These are phyloP conservation scores for Vimba vimba DNA, from an alignment of 2,113 vertebrate species.

Conservation along the genomic window DNA sequence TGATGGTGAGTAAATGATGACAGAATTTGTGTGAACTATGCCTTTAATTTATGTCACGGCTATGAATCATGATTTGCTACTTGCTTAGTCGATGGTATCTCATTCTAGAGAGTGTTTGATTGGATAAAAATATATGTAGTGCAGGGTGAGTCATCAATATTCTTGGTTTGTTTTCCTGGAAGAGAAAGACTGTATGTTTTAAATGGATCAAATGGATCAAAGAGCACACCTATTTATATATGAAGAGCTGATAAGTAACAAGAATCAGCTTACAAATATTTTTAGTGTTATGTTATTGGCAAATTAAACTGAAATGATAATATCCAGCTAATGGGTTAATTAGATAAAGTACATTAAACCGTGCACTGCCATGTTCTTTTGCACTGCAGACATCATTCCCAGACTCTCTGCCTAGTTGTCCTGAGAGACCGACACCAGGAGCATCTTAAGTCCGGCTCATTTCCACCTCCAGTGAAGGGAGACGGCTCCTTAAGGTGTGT, in stretches of 20 bases:
- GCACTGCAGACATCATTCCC: slow-evolving; percentile 30
- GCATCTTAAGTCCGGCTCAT: slow-evolving; percentile 75
- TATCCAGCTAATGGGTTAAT: slow-evolving; percentile 10
- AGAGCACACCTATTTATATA: too few species aligned
- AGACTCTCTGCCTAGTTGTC: slow-evolving; percentile 11
- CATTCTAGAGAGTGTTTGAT: background rate
- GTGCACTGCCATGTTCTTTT: background rate
- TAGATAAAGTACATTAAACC: slow-evolving; percentile 28
- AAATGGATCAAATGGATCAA: background rate
- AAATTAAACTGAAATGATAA: background rate
- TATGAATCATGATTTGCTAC: background rate
- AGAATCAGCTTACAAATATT: background rate
- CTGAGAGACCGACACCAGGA: slow-evolving; percentile 40
- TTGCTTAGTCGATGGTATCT: background rate
- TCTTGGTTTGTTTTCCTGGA: background rate
- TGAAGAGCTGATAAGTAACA: background rate
- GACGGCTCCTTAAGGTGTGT: slow-evolving; percentile 77
- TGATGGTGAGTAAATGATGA: too few species aligned
- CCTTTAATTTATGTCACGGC: background rate
- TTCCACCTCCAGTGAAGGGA: slow-evolving; percentile 83
- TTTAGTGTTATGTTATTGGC: background rate
- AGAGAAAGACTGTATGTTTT: background rate
- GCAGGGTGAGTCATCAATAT: background rate
- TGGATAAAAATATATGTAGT: background rate
- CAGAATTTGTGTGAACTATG: too few species aligned